A percentile compares a stretch with the other conserved stretches of the same genome.
phyloP scores from a whole-genome alignment of 2,113 vertebrate species.

The Etheostoma spectabile region DNA sequence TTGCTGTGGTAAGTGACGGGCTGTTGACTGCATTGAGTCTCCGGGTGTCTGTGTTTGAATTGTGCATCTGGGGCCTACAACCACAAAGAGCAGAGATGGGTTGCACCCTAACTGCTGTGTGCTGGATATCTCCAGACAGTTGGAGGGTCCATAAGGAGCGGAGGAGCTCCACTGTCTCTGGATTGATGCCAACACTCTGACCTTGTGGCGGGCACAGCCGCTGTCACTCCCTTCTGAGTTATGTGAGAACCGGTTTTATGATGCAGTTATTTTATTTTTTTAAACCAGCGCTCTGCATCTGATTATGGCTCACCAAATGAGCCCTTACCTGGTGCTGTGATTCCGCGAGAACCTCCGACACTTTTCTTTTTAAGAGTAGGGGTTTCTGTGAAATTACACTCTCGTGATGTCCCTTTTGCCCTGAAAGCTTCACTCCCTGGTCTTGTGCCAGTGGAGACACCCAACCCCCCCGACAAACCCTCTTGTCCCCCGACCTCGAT shows the following conservation, averaged over 20 bases:
- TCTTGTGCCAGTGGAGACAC: constrained; percentile 64
- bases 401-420: constrained; percentile 40
- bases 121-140: constrained; percentile 55
- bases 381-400: constrained; percentile 47
- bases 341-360: constrained; percentile 30
- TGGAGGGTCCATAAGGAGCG: constrained; percentile 38
- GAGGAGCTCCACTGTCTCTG: constrained; percentile 64
- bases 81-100: constrained; percentile 50
- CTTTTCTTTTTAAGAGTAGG: constrained; percentile 17
- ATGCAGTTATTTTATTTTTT: constrained; percentile 51
- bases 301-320: constrained; percentile 35
- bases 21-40: constrained; percentile 47
- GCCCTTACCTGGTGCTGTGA: constrained; percentile 47
- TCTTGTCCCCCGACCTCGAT: constrained; percentile 46
- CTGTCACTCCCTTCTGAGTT: constrained; percentile 69
- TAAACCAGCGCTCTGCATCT: constrained; percentile 47
- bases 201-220: constrained; percentile 72
- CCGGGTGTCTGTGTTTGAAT: constrained; percentile 40
- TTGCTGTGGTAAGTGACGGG: constrained; percentile 54
- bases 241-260: constrained; percentile 78
- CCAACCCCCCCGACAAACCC: constrained; percentile 53
- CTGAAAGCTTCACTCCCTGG: constrained; percentile 49
- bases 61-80: constrained; percentile 48
- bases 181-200: constrained; percentile 73
- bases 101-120: constrained; percentile 58